Evolutionary conservation across 2,113 vertebrate genomes (phyloP).

Genomic region (Otocyon megalotis): DNA sequence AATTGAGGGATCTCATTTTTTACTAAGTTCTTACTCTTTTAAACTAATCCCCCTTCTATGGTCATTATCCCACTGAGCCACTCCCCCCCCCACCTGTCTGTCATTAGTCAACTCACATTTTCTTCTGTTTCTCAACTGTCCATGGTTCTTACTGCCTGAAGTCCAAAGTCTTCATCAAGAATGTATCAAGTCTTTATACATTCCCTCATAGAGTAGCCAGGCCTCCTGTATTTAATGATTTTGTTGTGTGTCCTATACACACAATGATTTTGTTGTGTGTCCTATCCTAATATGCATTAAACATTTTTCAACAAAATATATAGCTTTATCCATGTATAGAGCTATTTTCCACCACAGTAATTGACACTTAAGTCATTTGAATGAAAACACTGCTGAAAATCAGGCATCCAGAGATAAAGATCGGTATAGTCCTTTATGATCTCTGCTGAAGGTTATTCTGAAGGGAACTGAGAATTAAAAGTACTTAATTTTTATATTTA

Average conservation of each 20-base stretch:
- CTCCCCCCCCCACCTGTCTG: not conserved
- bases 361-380: conserved; percentile 5
- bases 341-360: not conserved
- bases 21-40: conserved; percentile 21
- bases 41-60: not conserved
- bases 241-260: not conserved
- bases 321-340: not conserved
- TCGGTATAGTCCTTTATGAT: not conserved
- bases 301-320: conserved; percentile 30
- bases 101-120: not conserved
- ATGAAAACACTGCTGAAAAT: not conserved
- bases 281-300: not conserved
- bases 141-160: not conserved
- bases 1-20: not conserved
- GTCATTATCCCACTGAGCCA: not conserved
- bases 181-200: too few species aligned
- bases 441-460: not conserved
- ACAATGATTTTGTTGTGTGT: not conserved
- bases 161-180: not conserved
- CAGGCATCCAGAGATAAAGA: not conserved
- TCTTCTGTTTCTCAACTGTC: not conserved
- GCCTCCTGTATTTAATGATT: not conserved
- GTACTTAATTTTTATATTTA: conserved; percentile 49
- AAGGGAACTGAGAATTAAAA: conserved; percentile 35
- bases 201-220: not conserved